Conservation (phyloP, 2,113 vertebrate species). For the Tetrao urogallus region DNA sequence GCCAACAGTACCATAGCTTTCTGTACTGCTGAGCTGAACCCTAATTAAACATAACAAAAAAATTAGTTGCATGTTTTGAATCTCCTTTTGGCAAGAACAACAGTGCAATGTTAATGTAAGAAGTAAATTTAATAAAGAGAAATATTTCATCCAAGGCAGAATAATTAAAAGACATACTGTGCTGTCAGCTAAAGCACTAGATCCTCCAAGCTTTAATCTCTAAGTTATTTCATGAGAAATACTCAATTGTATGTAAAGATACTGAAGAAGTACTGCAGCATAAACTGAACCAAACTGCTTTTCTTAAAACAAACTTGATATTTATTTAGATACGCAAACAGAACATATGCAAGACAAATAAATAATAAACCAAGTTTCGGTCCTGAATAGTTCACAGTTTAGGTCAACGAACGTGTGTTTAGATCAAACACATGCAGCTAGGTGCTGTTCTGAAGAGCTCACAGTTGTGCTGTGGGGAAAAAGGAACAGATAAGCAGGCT, state of each 20-base stretch:
- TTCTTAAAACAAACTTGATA: not conserved
- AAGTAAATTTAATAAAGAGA: constrained; percentile 71
- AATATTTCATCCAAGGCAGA: constrained; percentile 65
- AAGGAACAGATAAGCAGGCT: not conserved
- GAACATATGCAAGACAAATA: not conserved
- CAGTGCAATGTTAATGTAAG: constrained; percentile 62
- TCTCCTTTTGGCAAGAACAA: constrained; percentile 66
- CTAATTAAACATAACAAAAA: constrained; percentile 73
- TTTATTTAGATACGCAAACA: constrained; percentile 60
- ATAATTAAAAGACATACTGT: constrained; percentile 73
- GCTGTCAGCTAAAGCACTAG: constrained; percentile 54
- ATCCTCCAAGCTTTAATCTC: constrained; percentile 33
- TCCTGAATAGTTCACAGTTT: not conserved
- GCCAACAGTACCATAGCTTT: not conserved
- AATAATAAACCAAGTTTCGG: not conserved
- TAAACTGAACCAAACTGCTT: not conserved
- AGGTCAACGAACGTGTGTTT: not conserved
- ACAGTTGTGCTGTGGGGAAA: not conserved
- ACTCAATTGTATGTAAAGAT: not conserved
- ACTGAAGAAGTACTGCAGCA: not conserved
- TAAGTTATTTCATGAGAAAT: constrained; percentile 28
- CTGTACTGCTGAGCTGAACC: constrained; percentile 45
- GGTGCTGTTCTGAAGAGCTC: not conserved
- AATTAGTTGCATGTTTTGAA: constrained; percentile 68
- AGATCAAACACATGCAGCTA: not conserved